Percentiles rank a stretch among this genome's conserved stretches.
phyloP scores from a whole-genome alignment of 1,140 invertebrate genomes.

The Hyposmocoma kahamanoa region DNA sequence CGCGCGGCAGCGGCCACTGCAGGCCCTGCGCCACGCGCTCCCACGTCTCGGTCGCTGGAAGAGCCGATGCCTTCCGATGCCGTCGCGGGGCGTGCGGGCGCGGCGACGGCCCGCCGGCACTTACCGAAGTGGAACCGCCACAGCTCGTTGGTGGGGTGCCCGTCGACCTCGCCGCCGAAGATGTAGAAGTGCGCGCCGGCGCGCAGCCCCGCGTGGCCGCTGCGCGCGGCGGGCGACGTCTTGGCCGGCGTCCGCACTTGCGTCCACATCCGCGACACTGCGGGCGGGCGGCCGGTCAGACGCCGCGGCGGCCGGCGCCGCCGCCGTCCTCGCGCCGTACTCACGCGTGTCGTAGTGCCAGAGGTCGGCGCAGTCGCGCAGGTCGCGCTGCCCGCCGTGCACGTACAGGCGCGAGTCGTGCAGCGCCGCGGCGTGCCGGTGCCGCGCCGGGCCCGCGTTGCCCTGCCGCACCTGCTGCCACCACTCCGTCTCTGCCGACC shows the following conservation, averaged over 20 bases:
- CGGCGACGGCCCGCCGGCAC: not conserved
- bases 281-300: slow-evolving; percentile 30
- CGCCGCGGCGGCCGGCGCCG: no score
- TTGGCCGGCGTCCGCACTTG: slow-evolving; percentile 79
- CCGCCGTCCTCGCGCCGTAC: no score
- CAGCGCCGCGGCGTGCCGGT: slow-evolving; percentile 89
- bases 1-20: slow-evolving; percentile 81
- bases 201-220: slow-evolving; percentile 87
- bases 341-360: slow-evolving; percentile 86
- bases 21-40: slow-evolving; percentile 81
- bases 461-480: slow-evolving; percentile 77
- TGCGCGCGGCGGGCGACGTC: slow-evolving; percentile 82
- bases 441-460: slow-evolving; percentile 78
- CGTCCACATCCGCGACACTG: slow-evolving; percentile 80
- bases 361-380: slow-evolving; percentile 86
- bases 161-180: slow-evolving; percentile 87
- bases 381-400: slow-evolving; percentile 92
- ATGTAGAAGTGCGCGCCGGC: slow-evolving; percentile 87
- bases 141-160: slow-evolving; percentile 83
- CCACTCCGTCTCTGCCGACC: slow-evolving; percentile 80
- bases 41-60: slow-evolving; percentile 83
- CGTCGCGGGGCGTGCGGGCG: not conserved
- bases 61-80: not conserved
- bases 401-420: slow-evolving; percentile 88
- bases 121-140: slow-evolving; percentile 93